Percentiles rank a stretch among this genome's conserved stretches.
Conservation (phyloP, 2,113 vertebrate genomes). For the Callocephalon fimbriatum region DNA sequence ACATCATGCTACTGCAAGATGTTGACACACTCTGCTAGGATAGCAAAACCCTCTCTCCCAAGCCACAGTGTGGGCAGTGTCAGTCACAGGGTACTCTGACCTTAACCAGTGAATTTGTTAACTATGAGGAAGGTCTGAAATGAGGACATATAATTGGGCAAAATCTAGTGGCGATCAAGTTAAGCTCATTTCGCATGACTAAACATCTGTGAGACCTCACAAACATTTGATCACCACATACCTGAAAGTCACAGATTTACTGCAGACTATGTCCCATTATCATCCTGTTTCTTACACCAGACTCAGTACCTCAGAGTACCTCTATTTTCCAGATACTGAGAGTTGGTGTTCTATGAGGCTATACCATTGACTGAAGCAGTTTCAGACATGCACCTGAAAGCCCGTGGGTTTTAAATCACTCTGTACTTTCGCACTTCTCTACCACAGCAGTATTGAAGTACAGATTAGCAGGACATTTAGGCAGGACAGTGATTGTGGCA, state of each 20-base stretch:
- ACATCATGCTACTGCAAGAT: neutral
- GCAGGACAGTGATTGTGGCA: neutral
- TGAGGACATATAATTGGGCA: neutral
- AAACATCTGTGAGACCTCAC: neutral
- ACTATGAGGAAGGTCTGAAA: neutral
- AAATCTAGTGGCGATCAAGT: neutral
- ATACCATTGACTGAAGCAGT: neutral
- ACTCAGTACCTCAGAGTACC: neutral
- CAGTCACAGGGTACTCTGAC: neutral
- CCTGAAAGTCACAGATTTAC: neutral
- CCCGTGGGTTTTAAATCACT: accelerated
- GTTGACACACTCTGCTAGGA: neutral
- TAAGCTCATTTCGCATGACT: neutral
- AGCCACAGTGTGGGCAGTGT: neutral
- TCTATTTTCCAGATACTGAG: neutral
- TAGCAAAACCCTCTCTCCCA: neutral
- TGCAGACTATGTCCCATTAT: neutral
- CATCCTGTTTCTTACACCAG: neutral
- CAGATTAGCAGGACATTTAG: neutral
- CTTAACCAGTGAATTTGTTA: neutral
- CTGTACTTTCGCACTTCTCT: neutral
- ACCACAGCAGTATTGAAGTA: neutral
- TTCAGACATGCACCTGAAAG: neutral
- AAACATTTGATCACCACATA: neutral
- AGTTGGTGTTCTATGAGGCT: neutral